phyloP scores from a whole-genome alignment of 2,113 vertebrate genomes.

The Manacus vitellinus region DNA sequence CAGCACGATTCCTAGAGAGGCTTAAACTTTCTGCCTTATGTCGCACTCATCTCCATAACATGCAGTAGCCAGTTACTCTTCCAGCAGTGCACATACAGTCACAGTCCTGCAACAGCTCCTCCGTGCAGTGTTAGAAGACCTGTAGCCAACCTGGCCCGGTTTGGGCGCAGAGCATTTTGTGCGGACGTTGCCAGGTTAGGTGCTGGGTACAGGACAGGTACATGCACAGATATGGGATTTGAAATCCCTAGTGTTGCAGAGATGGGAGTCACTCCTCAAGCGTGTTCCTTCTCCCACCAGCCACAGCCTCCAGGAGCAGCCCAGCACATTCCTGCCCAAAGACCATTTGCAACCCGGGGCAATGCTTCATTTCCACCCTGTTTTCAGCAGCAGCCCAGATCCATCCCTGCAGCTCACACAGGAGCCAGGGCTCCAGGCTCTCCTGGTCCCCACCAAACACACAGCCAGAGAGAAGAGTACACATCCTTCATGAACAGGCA shows the following conservation, averaged over 20 bases:
- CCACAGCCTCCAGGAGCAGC: not conserved
- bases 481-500: too few species aligned
- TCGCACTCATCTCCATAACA: rapidly evolving
- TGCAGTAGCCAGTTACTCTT: not conserved
- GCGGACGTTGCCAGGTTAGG: not conserved
- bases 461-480: not conserved
- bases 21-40: not conserved
- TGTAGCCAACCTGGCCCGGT: rapidly evolving
- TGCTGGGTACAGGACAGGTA: not conserved
- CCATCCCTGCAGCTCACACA: rapidly evolving
- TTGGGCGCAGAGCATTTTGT: not conserved
- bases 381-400: not conserved
- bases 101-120: not conserved
- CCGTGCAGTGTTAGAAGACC: not conserved
- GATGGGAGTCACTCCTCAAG: not conserved
- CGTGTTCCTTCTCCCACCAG: rapidly evolving
- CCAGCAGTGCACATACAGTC: not conserved
- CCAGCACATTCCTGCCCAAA: rapidly evolving
- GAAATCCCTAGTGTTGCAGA: not conserved
- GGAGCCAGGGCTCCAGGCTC: not conserved
- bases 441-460: not conserved
- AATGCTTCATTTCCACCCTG: not conserved
- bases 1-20: not conserved
- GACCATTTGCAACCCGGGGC: not conserved
- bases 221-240: rapidly evolving